phyloP scores from a whole-genome alignment of 2,888 invertebrate genomes.

The Scaptomyza flava region DNA sequence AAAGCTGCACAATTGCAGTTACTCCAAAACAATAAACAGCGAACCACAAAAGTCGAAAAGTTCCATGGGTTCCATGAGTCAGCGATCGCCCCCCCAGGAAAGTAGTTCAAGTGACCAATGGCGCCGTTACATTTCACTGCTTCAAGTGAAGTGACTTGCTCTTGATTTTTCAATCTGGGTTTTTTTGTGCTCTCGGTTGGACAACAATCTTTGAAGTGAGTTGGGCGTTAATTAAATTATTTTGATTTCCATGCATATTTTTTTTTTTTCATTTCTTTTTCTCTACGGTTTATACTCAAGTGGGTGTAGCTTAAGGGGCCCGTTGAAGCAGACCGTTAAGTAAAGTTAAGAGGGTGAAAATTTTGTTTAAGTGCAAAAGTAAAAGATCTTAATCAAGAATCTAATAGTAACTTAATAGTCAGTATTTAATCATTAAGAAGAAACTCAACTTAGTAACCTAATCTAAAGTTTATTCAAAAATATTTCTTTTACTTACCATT shows the following conservation, averaged over 20 bases:
- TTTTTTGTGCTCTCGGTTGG: background rate
- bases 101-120: slow-evolving; percentile 76
- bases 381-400: slow-evolving; percentile 8
- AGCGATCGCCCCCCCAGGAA: slow-evolving; percentile 46
- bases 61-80: slow-evolving; percentile 49
- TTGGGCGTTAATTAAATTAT: slow-evolving; percentile 75
- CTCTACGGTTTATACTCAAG: slow-evolving; percentile 43
- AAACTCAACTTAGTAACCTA: too few species aligned
- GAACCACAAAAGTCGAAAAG: too few species aligned
- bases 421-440: too few species aligned
- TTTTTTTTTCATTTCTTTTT: slow-evolving; percentile 21
- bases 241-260: slow-evolving; percentile 52
- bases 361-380: slow-evolving; percentile 33
- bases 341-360: slow-evolving; percentile 30
- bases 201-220: slow-evolving; percentile 18
- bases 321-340: slow-evolving; percentile 29
- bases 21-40: slow-evolving; percentile 21
- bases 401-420: too few species aligned
- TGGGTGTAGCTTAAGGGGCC: slow-evolving; percentile 29
- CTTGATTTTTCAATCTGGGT: slow-evolving; percentile 3
- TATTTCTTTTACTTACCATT: slow-evolving; percentile 52
- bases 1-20: slow-evolving; percentile 61
- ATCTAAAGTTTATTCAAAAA: too few species aligned
- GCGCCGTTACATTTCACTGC: slow-evolving; percentile 77
- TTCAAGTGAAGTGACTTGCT: slow-evolving; percentile 54